These are phyloP conservation scores for Cecropterus lyciades DNA, from an alignment of 1,140 invertebrate species.

Conservation along the genomic window DNA sequence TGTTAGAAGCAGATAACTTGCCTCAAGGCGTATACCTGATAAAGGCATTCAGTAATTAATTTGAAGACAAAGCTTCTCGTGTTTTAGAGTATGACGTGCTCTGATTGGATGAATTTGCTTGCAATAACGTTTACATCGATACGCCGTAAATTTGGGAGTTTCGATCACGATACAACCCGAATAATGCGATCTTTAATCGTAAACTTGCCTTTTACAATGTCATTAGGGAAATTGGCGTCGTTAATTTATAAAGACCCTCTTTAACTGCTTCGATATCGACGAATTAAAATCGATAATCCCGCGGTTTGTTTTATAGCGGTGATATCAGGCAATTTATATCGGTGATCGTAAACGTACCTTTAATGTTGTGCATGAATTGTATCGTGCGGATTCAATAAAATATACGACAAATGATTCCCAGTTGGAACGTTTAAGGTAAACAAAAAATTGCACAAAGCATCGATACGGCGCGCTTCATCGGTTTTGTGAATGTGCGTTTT, in stretches of 20 bases:
- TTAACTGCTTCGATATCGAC: conserved; percentile 76
- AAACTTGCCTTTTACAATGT: conserved; percentile 82
- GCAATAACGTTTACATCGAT: conserved; percentile 26
- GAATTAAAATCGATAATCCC: conserved; percentile 79
- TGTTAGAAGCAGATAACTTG: conserved; percentile 39
- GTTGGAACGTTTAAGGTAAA: conserved; percentile 31
- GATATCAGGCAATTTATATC: conserved; percentile 73
- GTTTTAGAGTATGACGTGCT: conserved; percentile 16
- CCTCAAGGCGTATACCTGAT: conserved; percentile 57
- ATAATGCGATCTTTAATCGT: conserved; percentile 66
- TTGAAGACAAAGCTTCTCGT: conserved; percentile 47
- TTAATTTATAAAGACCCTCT: conserved; percentile 78
- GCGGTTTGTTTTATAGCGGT: conserved; percentile 77
- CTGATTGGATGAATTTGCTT: conserved; percentile 19
- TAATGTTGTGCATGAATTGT: conserved; percentile 59
- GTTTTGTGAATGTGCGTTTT: conserved; percentile 39
- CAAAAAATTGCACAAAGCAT: conserved; percentile 33
- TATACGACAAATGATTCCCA: conserved; percentile 26
- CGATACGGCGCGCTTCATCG: conserved; percentile 31
- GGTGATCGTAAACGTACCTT: conserved; percentile 65
- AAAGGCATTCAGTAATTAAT: conserved; percentile 70
- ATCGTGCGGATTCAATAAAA: conserved; percentile 44
- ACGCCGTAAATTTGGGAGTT: conserved; percentile 44
- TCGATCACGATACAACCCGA: conserved; percentile 44
- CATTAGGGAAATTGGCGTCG: conserved; percentile 81